phyloP scores from a whole-genome alignment of 2,113 vertebrate species.

The Camelus dromedarius region DNA sequence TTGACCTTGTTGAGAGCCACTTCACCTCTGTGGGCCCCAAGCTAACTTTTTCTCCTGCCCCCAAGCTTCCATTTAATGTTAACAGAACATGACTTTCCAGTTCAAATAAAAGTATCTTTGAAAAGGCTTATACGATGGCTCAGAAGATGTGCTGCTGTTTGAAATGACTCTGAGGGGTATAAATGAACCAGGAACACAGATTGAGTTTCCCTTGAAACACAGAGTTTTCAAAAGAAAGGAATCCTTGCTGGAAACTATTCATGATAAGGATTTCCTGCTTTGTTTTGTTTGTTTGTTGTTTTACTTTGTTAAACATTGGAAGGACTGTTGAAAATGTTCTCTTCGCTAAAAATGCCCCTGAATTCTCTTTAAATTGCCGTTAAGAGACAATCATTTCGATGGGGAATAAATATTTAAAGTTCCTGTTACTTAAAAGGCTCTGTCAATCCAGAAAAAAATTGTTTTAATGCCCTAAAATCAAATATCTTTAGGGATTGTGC shows the following conservation, averaged over 20 bases:
- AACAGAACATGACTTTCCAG: conserved; percentile 32
- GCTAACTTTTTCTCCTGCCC: neutral
- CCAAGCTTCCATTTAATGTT: conserved; percentile 43
- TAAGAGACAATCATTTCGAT: conserved; percentile 2
- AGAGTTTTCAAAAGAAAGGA: conserved; percentile 27
- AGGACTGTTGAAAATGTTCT: neutral
- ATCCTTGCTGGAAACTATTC: neutral
- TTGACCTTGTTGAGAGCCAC: conserved; percentile 35
- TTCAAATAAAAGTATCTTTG: conserved; percentile 60
- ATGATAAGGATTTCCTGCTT: conserved; percentile 41
- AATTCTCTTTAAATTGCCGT: conserved; percentile 23
- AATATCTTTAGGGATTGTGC: neutral
- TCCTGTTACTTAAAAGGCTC: neutral
- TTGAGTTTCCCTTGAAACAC: conserved; percentile 51
- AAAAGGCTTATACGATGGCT: conserved; percentile 61
- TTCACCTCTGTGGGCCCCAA: conserved; percentile 36
- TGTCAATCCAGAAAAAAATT: neutral
- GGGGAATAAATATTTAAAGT: conserved; percentile 30
- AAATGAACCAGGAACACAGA: conserved; percentile 54
- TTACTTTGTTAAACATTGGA: neutral
- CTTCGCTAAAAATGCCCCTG: conserved; percentile 5
- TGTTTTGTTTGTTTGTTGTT: conserved; percentile 27
- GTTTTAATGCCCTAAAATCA: conserved; percentile 5
- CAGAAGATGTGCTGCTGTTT: conserved; percentile 43
- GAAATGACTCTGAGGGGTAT: conserved; percentile 52